A percentile compares a stretch with the other conserved stretches of the same genome.
Evolutionary conservation across 2,113 vertebrate species (phyloP).

Genomic region (Caranx melampygus): DNA sequence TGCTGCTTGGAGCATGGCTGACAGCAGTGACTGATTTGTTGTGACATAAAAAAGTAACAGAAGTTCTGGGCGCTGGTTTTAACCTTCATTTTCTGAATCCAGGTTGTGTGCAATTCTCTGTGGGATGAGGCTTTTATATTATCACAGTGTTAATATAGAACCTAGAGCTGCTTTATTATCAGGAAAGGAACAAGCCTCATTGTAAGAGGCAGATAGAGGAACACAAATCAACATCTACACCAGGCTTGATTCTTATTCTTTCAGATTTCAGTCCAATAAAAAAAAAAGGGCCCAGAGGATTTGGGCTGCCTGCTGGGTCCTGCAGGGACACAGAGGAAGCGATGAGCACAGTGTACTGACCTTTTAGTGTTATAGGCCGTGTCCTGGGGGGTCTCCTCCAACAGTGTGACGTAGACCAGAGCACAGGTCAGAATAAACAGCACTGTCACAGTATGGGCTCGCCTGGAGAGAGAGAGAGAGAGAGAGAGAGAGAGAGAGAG

Average conservation of each 20-base stretch:
- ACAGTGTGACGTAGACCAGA: constrained; percentile 93
- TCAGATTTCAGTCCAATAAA: not conserved
- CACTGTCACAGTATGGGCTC: constrained; percentile 95
- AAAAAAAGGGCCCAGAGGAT: not conserved
- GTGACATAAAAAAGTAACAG: no score
- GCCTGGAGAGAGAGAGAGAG: constrained; percentile 82
- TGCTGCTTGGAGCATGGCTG: no score
- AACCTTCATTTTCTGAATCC: no score
- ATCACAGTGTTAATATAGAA: no score
- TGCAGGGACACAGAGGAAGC: constrained; percentile 4
- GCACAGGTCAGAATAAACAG: constrained; percentile 96
- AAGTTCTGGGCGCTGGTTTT: no score
- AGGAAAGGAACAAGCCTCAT: not conserved
- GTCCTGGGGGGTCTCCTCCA: constrained; percentile 97
- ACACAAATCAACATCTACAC: not conserved
- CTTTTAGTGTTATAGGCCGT: constrained; percentile 97
- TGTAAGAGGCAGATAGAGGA: not conserved
- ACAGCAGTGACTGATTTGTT: no score
- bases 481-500: not conserved
- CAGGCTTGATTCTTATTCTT: not conserved
- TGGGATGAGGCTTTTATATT: no score
- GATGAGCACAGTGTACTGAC: constrained; percentile 72
- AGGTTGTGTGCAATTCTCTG: no score
- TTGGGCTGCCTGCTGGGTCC: not conserved
- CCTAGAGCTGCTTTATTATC: no score